phyloP scores from a whole-genome alignment of 1,140 invertebrate genomes.

The Plutomurus gul region DNA sequence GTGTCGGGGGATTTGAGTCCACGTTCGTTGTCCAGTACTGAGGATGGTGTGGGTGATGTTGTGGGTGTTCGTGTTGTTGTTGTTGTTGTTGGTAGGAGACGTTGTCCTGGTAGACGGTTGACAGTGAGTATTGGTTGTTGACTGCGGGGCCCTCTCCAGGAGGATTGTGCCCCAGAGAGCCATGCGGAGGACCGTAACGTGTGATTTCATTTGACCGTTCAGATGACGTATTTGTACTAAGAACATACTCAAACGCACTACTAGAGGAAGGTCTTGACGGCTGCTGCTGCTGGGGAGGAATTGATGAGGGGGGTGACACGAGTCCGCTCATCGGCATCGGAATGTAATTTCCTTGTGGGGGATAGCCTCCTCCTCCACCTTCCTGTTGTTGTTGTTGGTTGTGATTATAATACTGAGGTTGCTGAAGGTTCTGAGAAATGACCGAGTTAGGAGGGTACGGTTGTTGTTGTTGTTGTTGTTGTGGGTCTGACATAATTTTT shows the following conservation, averaged over 20 bases:
- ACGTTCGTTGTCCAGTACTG: constrained; percentile 39
- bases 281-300: not conserved
- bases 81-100: not conserved
- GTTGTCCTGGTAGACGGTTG: not conserved
- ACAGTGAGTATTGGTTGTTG: constrained; percentile 8
- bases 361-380: not conserved
- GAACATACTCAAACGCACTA: constrained; percentile 38
- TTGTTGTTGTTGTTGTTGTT: not conserved
- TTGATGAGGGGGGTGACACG: not conserved
- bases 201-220: constrained; percentile 17
- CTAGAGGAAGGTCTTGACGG: constrained; percentile 26
- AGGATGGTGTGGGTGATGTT: constrained; percentile 28
- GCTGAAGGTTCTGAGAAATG: constrained; percentile 41
- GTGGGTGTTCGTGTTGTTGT: not conserved
- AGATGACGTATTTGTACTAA: constrained; percentile 15
- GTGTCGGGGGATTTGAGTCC: not conserved
- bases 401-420: constrained; percentile 47
- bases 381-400: not conserved
- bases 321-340: constrained; percentile 15
- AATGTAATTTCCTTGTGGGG: constrained; percentile 18
- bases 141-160: not conserved
- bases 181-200: not conserved
- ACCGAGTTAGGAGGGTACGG: constrained; percentile 31
- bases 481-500: constrained; percentile 31
- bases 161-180: not conserved